Conservation (phyloP, 2,113 vertebrate genomes). For the Sylvia atricapilla region DNA sequence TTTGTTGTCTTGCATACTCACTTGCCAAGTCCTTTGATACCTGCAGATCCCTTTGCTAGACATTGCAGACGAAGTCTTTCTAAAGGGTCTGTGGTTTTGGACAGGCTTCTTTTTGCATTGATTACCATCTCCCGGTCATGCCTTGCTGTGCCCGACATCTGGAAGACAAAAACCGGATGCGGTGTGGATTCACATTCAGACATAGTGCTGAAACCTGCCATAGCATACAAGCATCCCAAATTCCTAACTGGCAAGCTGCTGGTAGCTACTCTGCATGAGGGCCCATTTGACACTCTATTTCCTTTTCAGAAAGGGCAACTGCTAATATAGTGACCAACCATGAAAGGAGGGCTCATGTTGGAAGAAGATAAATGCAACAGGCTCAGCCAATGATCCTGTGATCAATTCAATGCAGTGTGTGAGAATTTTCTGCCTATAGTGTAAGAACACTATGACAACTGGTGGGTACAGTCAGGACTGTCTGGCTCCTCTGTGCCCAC, state of each 20-base stretch:
- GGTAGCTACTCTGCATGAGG: neutral
- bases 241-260: neutral
- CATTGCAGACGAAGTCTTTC: conserved; percentile 88
- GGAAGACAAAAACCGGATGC: neutral
- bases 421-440: neutral
- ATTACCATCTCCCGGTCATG: conserved; percentile 87
- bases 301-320: neutral
- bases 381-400: neutral
- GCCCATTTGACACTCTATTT: neutral
- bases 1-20: conserved; percentile 38
- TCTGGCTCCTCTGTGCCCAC: neutral
- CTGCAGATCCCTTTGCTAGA: conserved; percentile 84
- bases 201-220: neutral
- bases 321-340: neutral
- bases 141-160: conserved; percentile 88
- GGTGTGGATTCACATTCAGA: neutral
- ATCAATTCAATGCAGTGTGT: neutral
- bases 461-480: fast-evolving
- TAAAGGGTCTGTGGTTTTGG: conserved; percentile 73
- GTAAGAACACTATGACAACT: neutral
- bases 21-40: conserved; percentile 93
- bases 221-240: neutral
- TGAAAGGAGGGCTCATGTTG: neutral
- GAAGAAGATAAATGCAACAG: too few relatives aligned
- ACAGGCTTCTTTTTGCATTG: conserved; percentile 77